Percentiles rank a stretch among this genome's conserved stretches.
Conservation (phyloP, 2,888 invertebrate species). For the Scaptomyza parva region DNA sequence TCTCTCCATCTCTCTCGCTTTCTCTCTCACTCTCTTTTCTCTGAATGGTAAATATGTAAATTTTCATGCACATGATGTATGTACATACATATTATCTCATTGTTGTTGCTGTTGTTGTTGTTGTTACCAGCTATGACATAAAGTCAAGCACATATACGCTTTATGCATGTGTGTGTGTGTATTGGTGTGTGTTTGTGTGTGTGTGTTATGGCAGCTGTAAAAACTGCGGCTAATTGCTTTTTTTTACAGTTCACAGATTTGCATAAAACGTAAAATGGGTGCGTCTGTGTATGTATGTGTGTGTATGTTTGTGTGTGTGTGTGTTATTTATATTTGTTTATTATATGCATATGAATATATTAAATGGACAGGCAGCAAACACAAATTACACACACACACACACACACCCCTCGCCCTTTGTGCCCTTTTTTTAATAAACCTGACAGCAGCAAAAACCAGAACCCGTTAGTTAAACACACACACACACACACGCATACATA, state of each 20-base stretch:
- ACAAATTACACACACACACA: conserved; percentile 26
- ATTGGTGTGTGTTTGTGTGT: neutral
- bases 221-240: conserved; percentile 76
- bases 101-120: conserved; percentile 21
- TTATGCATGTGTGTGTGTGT: neutral
- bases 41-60: neutral
- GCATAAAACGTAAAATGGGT: conserved; percentile 63
- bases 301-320: conserved; percentile 39
- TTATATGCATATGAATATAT: conserved; percentile 74
- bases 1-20: no score
- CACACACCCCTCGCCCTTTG: conserved; percentile 3
- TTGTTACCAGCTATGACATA: conserved; percentile 42
- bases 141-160: conserved; percentile 18
- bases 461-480: conserved; percentile 33
- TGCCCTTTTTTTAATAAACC: conserved; percentile 65
- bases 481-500: no score
- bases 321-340: conserved; percentile 76
- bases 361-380: conserved; percentile 52
- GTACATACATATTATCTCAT: neutral
- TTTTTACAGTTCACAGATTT: conserved; percentile 67
- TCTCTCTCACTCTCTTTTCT: no score
- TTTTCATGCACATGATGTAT: conserved; percentile 1
- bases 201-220: conserved; percentile 49
- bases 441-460: conserved; percentile 45
- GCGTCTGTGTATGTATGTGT: conserved; percentile 41